phyloP scores from a whole-genome alignment of 2,113 vertebrate genomes.

The Psittacara wagleri region DNA sequence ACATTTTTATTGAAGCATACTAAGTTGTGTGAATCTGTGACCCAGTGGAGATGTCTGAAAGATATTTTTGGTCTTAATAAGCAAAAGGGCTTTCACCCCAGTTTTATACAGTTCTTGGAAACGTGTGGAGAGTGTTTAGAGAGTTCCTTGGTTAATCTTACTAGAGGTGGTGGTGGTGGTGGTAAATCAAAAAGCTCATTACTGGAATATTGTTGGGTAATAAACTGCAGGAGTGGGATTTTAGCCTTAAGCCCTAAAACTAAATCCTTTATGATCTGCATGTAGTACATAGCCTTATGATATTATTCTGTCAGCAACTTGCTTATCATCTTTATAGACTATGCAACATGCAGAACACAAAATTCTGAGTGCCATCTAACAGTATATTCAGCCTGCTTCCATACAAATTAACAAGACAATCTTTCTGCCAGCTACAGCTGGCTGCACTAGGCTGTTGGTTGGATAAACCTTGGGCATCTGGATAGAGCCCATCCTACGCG shows the following conservation, averaged over 20 bases:
- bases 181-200: slow-evolving; percentile 65
- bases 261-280: slow-evolving; percentile 73
- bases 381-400: slow-evolving; percentile 21
- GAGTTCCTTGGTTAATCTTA: slow-evolving; percentile 71
- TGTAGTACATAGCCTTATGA: slow-evolving; percentile 69
- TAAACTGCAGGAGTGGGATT: slow-evolving; percentile 71
- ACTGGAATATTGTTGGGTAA: slow-evolving; percentile 62
- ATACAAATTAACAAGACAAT: slow-evolving; percentile 13
- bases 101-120: slow-evolving; percentile 59
- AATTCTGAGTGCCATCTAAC: slow-evolving; percentile 48
- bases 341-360: slow-evolving; percentile 55
- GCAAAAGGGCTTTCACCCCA: neutral
- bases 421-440: neutral
- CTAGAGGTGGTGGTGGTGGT: slow-evolving; percentile 5
- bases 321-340: slow-evolving; percentile 71
- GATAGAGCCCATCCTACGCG: neutral
- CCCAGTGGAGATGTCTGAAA: slow-evolving; percentile 1
- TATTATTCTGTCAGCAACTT: slow-evolving; percentile 72
- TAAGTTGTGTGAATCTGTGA: slow-evolving; percentile 18
- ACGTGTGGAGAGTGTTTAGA: slow-evolving; percentile 60
- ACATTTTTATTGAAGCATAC: slow-evolving; percentile 36
- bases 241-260: slow-evolving; percentile 70
- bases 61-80: slow-evolving; percentile 45
- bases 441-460: neutral
- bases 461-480: neutral